Conservation (phyloP, 2,888 invertebrate genomes). For the Napeogenes sylphis region DNA sequence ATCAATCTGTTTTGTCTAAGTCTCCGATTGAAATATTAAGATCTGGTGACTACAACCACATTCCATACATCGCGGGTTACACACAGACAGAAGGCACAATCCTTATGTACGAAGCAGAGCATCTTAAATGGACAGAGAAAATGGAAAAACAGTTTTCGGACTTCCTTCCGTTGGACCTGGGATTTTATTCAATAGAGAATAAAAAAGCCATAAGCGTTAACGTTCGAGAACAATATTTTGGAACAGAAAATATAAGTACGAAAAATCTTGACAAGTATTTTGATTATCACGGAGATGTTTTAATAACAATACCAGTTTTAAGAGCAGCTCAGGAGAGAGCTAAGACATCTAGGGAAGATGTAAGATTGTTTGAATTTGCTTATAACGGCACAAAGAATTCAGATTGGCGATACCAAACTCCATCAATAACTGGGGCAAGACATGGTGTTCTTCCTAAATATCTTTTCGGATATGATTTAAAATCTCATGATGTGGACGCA, state of each 20-base stretch:
- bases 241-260: constrained; percentile 37
- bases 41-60: constrained; percentile 46
- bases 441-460: constrained; percentile 62
- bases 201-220: constrained; percentile 38
- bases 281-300: constrained; percentile 61
- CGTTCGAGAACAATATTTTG: constrained; percentile 55
- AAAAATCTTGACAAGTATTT: constrained; percentile 44
- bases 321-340: constrained; percentile 54
- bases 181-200: constrained; percentile 45
- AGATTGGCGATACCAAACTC: constrained; percentile 47
- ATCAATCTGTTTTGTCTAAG: constrained; percentile 49
- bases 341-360: constrained; percentile 33
- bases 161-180: constrained; percentile 60
- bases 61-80: constrained; percentile 62
- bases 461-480: constrained; percentile 55
- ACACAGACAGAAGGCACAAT: constrained; percentile 68
- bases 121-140: constrained; percentile 52
- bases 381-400: constrained; percentile 52
- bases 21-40: constrained; percentile 52
- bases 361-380: constrained; percentile 67
- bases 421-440: constrained; percentile 46
- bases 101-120: constrained; percentile 48
- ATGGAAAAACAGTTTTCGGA: constrained; percentile 56
- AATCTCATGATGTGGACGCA: constrained; percentile 38
- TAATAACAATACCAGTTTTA: constrained; percentile 59